Evolutionary conservation across 2,113 vertebrate genomes (phyloP), one percentile per base, ranked within the genome.

Genomic region (Archocentrus centrarchus): DNA sequence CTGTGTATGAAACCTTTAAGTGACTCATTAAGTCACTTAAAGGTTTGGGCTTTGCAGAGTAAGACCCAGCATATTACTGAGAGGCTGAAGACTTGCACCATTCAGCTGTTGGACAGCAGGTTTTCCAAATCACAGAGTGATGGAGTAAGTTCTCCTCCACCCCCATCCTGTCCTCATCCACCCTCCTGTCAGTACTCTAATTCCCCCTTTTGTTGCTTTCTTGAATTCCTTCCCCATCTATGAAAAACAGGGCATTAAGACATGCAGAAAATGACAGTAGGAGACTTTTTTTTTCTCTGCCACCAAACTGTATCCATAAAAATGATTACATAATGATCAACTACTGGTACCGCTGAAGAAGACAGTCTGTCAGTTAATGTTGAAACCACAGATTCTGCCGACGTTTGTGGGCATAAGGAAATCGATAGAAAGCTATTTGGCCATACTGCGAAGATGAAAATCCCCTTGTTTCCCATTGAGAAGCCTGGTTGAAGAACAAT

Each of bases 361-460:
- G 59, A 78, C 57, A 53, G 55, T 8, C 37, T 73, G 50, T 44
- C 41, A 68, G 64, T 77, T 76, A 39, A 62, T 83, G 79, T 64
- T 75, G 18, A 81, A 88, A 75, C 32, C 80, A 24, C 24, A 20
- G 39, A 79, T 64, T 84, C 60, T 80, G 60, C 57, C 22, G 44
- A 77, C 30, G 2, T 77, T 47, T 59, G 55, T 24, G 57, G 24
- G 35, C 62, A 18, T 59, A 57, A 78, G 44, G 86, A 60, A 77
- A 91, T 85, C 27, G 55, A 91, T 86, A 77, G 64, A 61, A 83
- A 90, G 88, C 82, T 81, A 78, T 91, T 91, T 80, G 75, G 79
- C 66, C 86, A 87, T 80, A 77, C 68, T 86, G 91, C 89, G 81
- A 79, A 66, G 80, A 91, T 88, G 59, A 89, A 93, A 91, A 91